A percentile compares a stretch with the other conserved stretches of the same genome.
These are phyloP conservation scores for Graphium colonna DNA, from an alignment of 2,888 invertebrate species.

Conservation along the genomic window DNA sequence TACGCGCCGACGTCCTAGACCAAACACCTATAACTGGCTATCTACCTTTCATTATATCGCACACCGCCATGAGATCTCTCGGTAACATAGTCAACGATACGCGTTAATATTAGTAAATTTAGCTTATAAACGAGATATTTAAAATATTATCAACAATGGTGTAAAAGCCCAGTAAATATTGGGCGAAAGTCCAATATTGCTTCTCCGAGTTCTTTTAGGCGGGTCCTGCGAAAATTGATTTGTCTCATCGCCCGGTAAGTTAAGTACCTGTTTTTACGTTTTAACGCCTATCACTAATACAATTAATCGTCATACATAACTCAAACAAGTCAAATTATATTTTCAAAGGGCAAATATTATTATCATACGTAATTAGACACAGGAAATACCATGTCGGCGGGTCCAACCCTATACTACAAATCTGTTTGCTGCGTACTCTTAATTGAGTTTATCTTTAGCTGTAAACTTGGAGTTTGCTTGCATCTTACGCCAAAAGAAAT, in stretches of 20 bases:
- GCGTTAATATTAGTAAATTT: not conserved
- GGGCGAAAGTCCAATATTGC: not conserved
- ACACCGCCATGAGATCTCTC: not conserved
- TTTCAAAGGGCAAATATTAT: too few relatives aligned
- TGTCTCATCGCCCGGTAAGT: too few relatives aligned
- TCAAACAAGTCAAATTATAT: too few relatives aligned
- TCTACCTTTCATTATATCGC: not conserved
- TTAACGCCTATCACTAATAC: too few relatives aligned
- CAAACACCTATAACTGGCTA: not conserved
- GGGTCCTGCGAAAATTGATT: too few relatives aligned
- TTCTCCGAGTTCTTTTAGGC: too few relatives aligned
- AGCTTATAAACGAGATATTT: not conserved
- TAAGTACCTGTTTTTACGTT: too few relatives aligned
- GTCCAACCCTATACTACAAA: too few relatives aligned
- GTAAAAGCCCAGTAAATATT: not conserved
- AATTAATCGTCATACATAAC: too few relatives aligned
- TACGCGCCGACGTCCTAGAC: not conserved
- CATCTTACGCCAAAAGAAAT: not conserved
- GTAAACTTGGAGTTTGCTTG: not conserved
- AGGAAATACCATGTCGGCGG: too few relatives aligned
- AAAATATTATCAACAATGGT: not conserved
- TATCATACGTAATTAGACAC: too few relatives aligned
- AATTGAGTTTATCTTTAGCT: not conserved
- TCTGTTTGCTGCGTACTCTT: too few relatives aligned
- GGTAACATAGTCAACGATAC: not conserved